Conservation (phyloP, 1,140 invertebrate species). For the Pogonomyrmex barbatus region DNA sequence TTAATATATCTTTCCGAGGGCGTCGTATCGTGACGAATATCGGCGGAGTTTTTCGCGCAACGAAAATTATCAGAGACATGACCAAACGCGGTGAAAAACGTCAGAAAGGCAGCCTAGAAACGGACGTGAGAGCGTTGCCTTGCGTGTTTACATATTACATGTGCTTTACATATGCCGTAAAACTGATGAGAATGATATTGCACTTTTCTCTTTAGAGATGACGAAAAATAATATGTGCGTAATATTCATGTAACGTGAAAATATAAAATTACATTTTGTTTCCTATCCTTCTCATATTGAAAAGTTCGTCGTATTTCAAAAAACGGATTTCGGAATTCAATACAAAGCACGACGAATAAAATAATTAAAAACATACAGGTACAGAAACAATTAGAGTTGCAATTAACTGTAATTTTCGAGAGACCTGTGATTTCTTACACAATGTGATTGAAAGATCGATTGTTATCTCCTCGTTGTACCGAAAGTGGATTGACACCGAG, state of each 20-base stretch:
- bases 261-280: neutral
- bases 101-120: neutral
- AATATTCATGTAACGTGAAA: neutral
- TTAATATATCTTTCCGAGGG: conserved; percentile 51
- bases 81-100: neutral
- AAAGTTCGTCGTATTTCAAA: neutral
- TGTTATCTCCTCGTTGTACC: neutral
- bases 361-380: neutral
- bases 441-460: neutral
- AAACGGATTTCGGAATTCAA: neutral
- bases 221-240: too few species aligned
- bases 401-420: neutral
- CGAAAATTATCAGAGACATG: neutral
- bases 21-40: conserved; percentile 33
- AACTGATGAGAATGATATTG: neutral
- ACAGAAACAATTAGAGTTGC: neutral
- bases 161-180: neutral
- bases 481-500: neutral
- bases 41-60: neutral
- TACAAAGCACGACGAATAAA: neutral
- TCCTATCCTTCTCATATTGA: neutral
- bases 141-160: too few species aligned
- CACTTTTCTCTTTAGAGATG: neutral
- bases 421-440: neutral
- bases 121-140: neutral